Evolutionary conservation across 2,888 invertebrate genomes (phyloP).

Genomic region (Sphinx pinastri): DNA sequence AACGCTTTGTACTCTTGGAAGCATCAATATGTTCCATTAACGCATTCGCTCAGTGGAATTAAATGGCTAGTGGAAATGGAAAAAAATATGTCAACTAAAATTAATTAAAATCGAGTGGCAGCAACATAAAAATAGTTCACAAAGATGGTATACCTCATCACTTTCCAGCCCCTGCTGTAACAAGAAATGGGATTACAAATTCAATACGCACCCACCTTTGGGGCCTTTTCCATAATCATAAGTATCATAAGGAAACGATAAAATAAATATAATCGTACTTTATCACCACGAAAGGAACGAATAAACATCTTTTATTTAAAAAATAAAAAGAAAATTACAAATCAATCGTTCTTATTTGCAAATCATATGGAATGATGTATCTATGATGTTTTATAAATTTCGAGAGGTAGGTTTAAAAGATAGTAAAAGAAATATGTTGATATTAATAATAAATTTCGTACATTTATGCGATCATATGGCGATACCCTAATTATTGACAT

Average conservation of each 20-base stretch:
- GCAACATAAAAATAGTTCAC: slow-evolving; percentile 83
- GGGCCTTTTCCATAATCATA: slow-evolving; percentile 68
- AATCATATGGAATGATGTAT: slow-evolving; percentile 55
- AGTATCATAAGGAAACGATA: slow-evolving; percentile 55
- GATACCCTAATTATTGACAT: slow-evolving; percentile 54
- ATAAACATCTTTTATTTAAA: slow-evolving; percentile 12
- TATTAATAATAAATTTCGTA: slow-evolving; percentile 50
- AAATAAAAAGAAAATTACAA: slow-evolving; percentile 49
- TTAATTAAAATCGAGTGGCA: slow-evolving; percentile 80
- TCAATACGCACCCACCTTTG: slow-evolving; percentile 84
- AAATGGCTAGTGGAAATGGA: slow-evolving; percentile 79
- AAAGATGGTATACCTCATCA: slow-evolving; percentile 91
- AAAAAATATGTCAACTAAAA: slow-evolving; percentile 79
- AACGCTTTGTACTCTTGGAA: slow-evolving; percentile 72
- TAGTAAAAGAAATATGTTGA: slow-evolving; percentile 49
- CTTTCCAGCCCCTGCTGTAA: slow-evolving; percentile 96
- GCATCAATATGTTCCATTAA: slow-evolving; percentile 82
- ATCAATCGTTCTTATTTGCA: slow-evolving; percentile 53
- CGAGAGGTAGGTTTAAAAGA: slow-evolving; percentile 36
- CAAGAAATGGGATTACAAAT: slow-evolving; percentile 85
- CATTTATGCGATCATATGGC: slow-evolving; percentile 58
- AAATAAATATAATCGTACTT: slow-evolving; percentile 50
- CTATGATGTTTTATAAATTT: slow-evolving; percentile 43
- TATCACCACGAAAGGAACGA: slow-evolving; percentile 35
- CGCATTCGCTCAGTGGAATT: slow-evolving; percentile 77